Conservation (phyloP, 2,888 invertebrate genomes). For the Synanthedon myopaeformis region DNA sequence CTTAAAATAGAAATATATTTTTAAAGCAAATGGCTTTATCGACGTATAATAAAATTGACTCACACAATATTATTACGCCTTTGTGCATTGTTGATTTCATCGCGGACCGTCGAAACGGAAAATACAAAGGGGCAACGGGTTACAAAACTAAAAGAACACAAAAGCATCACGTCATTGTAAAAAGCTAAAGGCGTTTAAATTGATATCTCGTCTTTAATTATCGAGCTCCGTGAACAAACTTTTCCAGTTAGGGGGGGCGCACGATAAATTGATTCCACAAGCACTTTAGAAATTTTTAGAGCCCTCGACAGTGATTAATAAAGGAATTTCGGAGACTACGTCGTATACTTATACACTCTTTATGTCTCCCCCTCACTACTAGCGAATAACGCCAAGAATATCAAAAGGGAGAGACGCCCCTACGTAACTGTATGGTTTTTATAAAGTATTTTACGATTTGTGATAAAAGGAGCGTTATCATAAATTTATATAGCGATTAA, state of each 20-base stretch:
- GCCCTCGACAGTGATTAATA: conserved; percentile 66
- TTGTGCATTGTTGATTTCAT: not conserved
- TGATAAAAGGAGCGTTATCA: not conserved
- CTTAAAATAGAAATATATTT: not conserved
- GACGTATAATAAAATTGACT: not conserved
- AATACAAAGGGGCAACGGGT: not conserved
- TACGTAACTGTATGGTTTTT: conserved; percentile 15
- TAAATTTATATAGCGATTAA: conserved; percentile 22
- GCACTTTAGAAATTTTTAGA: conserved; percentile 61
- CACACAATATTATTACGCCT: not conserved
- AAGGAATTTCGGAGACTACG: conserved; percentile 52
- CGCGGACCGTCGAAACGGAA: not conserved
- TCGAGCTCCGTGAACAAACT: conserved; percentile 39
- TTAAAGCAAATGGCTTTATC: not conserved
- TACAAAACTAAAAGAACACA: not conserved
- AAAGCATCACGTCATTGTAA: conserved; percentile 1
- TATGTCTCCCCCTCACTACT: conserved; percentile 21
- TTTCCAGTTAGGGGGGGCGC: conserved; percentile 47
- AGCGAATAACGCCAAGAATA: conserved; percentile 39
- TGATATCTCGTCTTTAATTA: conserved; percentile 60
- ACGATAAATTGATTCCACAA: conserved; percentile 62
- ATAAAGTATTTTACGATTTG: conserved; percentile 21
- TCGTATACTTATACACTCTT: conserved; percentile 24
- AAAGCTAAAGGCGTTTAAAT: conserved; percentile 33
- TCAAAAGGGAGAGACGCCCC: conserved; percentile 34